Base-by-base conservation (phyloP, 1,140 invertebrate species). In the Theocolax elegans region DNA sequence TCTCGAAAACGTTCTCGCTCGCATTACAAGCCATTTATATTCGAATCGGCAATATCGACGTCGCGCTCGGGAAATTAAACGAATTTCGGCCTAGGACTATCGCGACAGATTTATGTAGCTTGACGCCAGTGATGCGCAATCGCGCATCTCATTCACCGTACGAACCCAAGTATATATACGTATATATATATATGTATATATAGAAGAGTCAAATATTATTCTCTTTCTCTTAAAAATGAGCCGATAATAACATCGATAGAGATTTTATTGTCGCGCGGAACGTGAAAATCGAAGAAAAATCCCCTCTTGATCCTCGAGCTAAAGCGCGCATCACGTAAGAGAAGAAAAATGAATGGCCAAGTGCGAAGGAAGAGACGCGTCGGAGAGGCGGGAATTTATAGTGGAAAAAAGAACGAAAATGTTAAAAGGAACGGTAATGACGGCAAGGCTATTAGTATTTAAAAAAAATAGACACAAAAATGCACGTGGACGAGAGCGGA, bases 21-120 rank as follows among this genome's bases (percentile, higher is more conserved):
- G 44, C 60, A 63, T 63, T 63, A 63, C 49, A 63, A 63, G 60
- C 60, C 29, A 63, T 63, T 63, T 63, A 49, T 63, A 63, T 63
- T 63, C 60, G 60, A 48, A 63, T 63, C 60, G 44, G 46, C 42
- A 27, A n/a, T 25, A 29, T 29, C 40, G 40, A 44, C 15, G 56
- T 6, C 35, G 25, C 60, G 42, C 15, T 6, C 60, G 44, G 42
- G 60, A 63, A 63, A 63, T 63, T 49, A 49, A 63, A 63, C 60
- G 60, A 63, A 63, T 63, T 60, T 63, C 60, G 27, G 60, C 60
- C 29, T 44, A 60, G 21, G 58, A 44, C 58, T 15, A 44, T 60
- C 58, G 40, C 27, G 44, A 31, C 60, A 31, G 44, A 63, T 63
- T 63, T 63, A 63, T 63, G 60, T 46, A 40, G 0, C 21, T 8